phyloP scores from a whole-genome alignment of 2,797 vertebrate species.

The Rhinoraja longicauda region DNA sequence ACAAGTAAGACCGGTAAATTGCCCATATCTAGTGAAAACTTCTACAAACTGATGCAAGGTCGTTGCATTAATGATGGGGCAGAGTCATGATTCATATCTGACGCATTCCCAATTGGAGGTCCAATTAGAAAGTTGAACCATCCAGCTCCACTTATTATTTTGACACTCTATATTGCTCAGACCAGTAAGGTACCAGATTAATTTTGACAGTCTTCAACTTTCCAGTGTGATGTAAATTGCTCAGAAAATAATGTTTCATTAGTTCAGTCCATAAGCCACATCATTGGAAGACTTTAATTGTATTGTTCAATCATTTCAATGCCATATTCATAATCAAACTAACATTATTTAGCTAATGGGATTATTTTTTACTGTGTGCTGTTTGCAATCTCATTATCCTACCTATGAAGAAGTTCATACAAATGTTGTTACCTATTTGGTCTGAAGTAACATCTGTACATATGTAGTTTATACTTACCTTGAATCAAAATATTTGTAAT shows the following conservation, averaged over 20 bases:
- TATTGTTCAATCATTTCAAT: neutral
- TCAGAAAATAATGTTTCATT: neutral
- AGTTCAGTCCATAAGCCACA: neutral
- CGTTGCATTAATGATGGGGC: neutral
- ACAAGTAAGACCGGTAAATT: neutral
- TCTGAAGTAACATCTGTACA: no score
- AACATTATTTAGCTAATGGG: neutral
- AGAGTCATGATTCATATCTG: constrained; percentile 4
- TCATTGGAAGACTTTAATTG: neutral
- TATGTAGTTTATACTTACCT: neutral
- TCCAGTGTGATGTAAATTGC: neutral
- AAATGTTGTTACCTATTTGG: neutral
- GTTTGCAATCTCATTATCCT: neutral
- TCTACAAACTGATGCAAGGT: neutral
- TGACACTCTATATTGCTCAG: neutral
- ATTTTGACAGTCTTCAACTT: neutral
- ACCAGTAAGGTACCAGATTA: neutral
- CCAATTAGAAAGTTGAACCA: neutral
- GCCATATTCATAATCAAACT: neutral
- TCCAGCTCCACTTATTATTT: neutral
- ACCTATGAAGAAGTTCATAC: neutral
- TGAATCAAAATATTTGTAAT: neutral
- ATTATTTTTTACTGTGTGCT: neutral
- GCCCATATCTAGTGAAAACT: neutral
- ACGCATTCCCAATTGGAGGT: neutral